A percentile compares a stretch with the other conserved stretches of the same genome.
Conservation (phyloP, 2,888 invertebrate genomes). For the Agapetus fuscipes region DNA sequence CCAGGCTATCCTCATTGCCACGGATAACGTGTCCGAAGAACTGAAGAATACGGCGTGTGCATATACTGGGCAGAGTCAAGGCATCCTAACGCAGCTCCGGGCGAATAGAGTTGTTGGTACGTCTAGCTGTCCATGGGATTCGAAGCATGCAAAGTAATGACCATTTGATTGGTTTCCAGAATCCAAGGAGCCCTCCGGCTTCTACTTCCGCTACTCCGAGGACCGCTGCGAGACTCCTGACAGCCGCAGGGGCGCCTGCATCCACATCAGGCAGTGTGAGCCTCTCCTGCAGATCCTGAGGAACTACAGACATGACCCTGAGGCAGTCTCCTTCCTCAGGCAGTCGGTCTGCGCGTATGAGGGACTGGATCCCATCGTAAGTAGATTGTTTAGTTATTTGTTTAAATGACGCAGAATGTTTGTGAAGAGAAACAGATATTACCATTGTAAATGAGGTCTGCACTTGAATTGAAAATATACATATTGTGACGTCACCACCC, state of each 20-base stretch:
- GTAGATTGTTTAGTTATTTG: too few relatives aligned
- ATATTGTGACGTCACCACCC: not conserved
- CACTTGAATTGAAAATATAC: not conserved
- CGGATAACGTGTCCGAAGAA: too few relatives aligned
- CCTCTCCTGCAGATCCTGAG: constrained; percentile 37
- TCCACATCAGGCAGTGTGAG: constrained; percentile 42
- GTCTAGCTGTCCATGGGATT: too few relatives aligned
- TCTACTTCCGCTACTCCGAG: constrained; percentile 15
- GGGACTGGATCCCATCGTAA: constrained; percentile 54
- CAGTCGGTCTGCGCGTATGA: constrained; percentile 62
- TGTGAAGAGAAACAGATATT: constrained; percentile 6
- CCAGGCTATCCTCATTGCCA: too few relatives aligned
- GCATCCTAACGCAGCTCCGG: too few relatives aligned
- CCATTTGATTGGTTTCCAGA: too few relatives aligned
- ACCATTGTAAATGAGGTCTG: not conserved
- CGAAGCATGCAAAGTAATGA: too few relatives aligned
- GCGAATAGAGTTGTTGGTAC: too few relatives aligned
- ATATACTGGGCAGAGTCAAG: too few relatives aligned
- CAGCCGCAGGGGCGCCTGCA: constrained; percentile 42
- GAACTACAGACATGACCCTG: constrained; percentile 34
- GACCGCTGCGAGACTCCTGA: constrained; percentile 40
- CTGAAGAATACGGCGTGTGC: too few relatives aligned
- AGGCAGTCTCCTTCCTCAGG: constrained; percentile 43
- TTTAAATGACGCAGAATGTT: too few relatives aligned
- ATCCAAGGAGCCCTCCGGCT: not conserved